A percentile compares a stretch with the other conserved stretches of the same genome.
Conservation (phyloP, 2,888 invertebrate genomes). For the Trachelus tabidus region DNA sequence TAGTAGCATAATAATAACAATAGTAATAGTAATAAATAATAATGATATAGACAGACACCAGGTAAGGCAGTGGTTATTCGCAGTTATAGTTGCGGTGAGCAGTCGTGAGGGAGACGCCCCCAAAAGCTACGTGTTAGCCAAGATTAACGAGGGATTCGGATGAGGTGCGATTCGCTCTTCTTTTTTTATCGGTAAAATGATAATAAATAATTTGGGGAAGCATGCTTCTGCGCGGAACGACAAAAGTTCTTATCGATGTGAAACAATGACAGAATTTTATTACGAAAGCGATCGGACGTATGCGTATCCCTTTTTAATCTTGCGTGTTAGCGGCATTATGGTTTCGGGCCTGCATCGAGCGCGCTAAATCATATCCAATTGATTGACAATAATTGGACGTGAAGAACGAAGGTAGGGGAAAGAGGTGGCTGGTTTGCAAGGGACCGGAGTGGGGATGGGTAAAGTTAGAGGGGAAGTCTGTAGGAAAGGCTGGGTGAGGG, state of each 20-base stretch:
- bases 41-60: slow-evolving; percentile 65
- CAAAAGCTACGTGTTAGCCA: slow-evolving; percentile 67
- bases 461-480: no score
- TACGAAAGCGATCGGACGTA: background rate
- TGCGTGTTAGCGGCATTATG: slow-evolving; percentile 65
- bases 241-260: background rate
- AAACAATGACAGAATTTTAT: no score
- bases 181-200: no score
- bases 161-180: background rate
- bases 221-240: background rate
- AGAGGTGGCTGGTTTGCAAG: no score
- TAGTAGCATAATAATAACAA: slow-evolving; percentile 18
- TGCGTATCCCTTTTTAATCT: slow-evolving; percentile 49
- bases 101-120: slow-evolving; percentile 65
- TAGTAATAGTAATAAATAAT: slow-evolving; percentile 24
- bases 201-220: background rate
- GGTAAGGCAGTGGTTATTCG: slow-evolving; percentile 67
- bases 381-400: no score
- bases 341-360: slow-evolving; percentile 57
- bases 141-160: slow-evolving; percentile 51
- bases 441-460: no score
- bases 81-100: slow-evolving; percentile 67
- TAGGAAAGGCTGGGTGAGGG: no score
- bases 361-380: slow-evolving; percentile 29
- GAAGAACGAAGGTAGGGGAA: no score